These are phyloP conservation scores for Lacanobia oleracea DNA, from an alignment of 2,888 invertebrate genomes.

Conservation along the genomic window DNA sequence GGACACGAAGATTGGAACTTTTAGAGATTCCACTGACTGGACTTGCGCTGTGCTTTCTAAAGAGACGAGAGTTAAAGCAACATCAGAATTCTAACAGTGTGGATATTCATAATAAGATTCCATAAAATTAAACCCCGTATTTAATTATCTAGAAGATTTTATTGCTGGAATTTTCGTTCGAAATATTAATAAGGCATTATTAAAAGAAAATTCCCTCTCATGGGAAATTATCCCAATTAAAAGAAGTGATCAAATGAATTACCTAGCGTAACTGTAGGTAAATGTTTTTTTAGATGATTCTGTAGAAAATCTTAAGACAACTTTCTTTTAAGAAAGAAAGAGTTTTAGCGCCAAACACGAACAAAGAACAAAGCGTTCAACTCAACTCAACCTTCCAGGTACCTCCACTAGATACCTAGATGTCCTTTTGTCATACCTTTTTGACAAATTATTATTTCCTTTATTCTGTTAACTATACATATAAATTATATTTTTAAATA, in stretches of 20 bases:
- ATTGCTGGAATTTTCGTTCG: conserved; percentile 21
- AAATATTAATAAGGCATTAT: conserved; percentile 33
- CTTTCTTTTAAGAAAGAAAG: not conserved
- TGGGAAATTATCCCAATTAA: conserved; percentile 48
- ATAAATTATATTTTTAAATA: too few relatives aligned
- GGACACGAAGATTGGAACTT: conserved; percentile 50
- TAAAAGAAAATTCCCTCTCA: conserved; percentile 34
- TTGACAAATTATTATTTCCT: too few relatives aligned
- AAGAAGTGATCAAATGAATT: conserved; percentile 27
- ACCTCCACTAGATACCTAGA: too few relatives aligned
- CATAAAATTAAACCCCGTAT: not conserved
- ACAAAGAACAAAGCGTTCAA: too few relatives aligned
- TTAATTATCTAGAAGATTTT: conserved; percentile 22
- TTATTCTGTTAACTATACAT: too few relatives aligned
- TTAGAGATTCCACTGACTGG: conserved; percentile 35
- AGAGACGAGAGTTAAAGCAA: not conserved
- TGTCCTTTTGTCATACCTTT: too few relatives aligned
- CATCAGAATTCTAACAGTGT: not conserved
- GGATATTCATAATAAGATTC: not conserved
- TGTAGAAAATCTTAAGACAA: not conserved
- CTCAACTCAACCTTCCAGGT: not conserved
- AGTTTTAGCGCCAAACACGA: too few relatives aligned
- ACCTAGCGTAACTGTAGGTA: not conserved
- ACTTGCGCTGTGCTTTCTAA: conserved; percentile 19
- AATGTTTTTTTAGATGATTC: conserved; percentile 13